Base-by-base conservation (phyloP, 2,888 invertebrate genomes). In the Nomada hirtipes region DNA sequence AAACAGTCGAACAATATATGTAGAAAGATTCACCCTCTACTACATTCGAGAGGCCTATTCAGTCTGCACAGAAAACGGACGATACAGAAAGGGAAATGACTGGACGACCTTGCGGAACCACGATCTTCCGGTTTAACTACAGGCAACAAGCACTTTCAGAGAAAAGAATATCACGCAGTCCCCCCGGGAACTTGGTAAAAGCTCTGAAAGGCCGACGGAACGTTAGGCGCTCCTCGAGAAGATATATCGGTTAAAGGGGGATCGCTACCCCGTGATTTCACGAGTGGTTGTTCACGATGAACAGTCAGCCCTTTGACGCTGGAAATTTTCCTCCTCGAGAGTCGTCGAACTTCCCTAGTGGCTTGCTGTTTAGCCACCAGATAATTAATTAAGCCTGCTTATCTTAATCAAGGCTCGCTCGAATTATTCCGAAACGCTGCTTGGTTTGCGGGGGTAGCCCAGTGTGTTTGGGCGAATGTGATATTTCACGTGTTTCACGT, bases 111-210 rank as follows among this genome's bases (percentile, higher is more conserved):
- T 47, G 26, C 23, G 9, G 23, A 15, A n/a, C 2, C 13, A 13
- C 23, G 26, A 29, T 52, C 26, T n/a, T 50, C 18, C 15, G 10
- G 0, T 11, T 9, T 2, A 4, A 7, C 26, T 52, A 50, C 63
- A 29, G 29, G 3, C 23, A 63, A 53, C 36, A 15, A 36, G 20
- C 52, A 36, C 47, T 61, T 36, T 53, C 23, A 55, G 29, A n/a
- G 47, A 47, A 73, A 73, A 64, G 36, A 73, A 63, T 9, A 13
- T 61, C 55, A 47, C 53, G 71, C 71, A 55, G 61, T 63, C 57
- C 52, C 26, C 29, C 44, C 13, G 50, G 50, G 57, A n/a, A 47
- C 36, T 42, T 55, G 13, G 76, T n/a, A 29, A 63, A 61, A 76
- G 71, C 61, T 53, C 20, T 26, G 20, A 29, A 42, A 61, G 55